Evolutionary conservation across 2,888 invertebrate genomes (phyloP).

Genomic region (Yponomeuta sedellus): DNA sequence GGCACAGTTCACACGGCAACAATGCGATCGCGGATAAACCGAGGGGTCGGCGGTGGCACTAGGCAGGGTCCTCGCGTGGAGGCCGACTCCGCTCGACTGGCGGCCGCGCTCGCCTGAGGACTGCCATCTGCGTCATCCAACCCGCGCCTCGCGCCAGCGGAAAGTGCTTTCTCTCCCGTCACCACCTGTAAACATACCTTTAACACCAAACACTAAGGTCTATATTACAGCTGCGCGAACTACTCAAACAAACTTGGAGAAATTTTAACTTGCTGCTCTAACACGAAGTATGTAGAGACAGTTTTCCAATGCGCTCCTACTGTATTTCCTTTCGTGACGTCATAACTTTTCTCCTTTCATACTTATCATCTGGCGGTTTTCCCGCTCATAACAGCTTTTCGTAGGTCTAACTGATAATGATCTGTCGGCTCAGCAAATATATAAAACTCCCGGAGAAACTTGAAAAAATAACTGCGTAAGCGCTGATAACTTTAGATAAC

Average conservation of each 20-base stretch:
- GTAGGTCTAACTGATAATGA: background rate
- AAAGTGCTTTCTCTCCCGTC: constrained; percentile 70
- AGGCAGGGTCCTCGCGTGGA: constrained; percentile 40
- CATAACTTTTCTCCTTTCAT: constrained; percentile 46
- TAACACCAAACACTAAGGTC: constrained; percentile 45
- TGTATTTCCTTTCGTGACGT: constrained; percentile 43
- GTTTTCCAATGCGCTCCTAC: constrained; percentile 30
- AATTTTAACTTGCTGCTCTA: constrained; percentile 43
- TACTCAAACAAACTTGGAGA: constrained; percentile 16
- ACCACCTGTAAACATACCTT: constrained; percentile 37
- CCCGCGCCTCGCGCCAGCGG: constrained; percentile 52
- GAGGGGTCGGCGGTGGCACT: constrained; percentile 22
- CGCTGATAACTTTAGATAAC: background rate
- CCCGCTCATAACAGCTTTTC: constrained; percentile 35
- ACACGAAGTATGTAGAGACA: constrained; percentile 32
- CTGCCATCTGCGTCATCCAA: constrained; percentile 63
- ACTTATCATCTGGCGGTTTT: constrained; percentile 55
- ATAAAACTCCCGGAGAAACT: background rate
- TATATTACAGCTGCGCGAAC: constrained; percentile 22
- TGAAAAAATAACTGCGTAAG: background rate
- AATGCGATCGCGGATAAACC: constrained; percentile 28
- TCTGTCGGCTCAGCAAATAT: background rate
- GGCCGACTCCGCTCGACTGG: constrained; percentile 25
- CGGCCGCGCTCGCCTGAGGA: constrained; percentile 26
- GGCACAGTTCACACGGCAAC: constrained; percentile 30